Conservation (phyloP, 1,140 invertebrate genomes). For the Charaxes varanes region DNA sequence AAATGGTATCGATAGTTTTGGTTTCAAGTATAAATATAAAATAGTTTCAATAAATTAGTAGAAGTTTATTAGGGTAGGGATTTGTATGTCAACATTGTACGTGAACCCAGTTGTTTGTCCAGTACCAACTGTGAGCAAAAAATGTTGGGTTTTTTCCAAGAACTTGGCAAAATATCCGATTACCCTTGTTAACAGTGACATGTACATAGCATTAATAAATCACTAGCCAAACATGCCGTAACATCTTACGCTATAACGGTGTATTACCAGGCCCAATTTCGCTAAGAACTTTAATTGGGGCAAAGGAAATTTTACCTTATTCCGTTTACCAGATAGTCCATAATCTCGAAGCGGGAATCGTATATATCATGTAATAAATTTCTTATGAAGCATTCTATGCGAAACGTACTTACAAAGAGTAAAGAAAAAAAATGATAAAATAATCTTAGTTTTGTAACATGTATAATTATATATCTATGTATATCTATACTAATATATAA, state of each 20-base stretch:
- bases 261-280: conserved; percentile 27
- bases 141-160: too few species aligned
- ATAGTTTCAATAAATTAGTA: too few species aligned
- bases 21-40: too few species aligned
- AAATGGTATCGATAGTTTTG: too few species aligned
- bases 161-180: conserved; percentile 7
- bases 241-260: conserved; percentile 24
- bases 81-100: too few species aligned
- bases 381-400: conserved; percentile 28
- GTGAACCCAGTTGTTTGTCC: too few species aligned
- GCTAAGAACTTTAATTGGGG: conserved; percentile 14
- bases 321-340: conserved; percentile 1
- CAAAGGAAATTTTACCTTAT: conserved; percentile 15
- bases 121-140: too few species aligned
- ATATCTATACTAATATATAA: too few species aligned
- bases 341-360: conserved; percentile 8
- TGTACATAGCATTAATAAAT: conserved; percentile 29
- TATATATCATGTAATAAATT: conserved; percentile 28
- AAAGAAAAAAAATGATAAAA: conserved; percentile 1
- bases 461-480: too few species aligned
- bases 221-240: conserved; percentile 25
- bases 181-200: conserved; percentile 10
- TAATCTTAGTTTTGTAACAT: too few species aligned
- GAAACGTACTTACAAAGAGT: conserved; percentile 24
- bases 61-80: too few species aligned